Conservation (phyloP, 2,797 vertebrate species). For the Distichodus sexfasciatus region DNA sequence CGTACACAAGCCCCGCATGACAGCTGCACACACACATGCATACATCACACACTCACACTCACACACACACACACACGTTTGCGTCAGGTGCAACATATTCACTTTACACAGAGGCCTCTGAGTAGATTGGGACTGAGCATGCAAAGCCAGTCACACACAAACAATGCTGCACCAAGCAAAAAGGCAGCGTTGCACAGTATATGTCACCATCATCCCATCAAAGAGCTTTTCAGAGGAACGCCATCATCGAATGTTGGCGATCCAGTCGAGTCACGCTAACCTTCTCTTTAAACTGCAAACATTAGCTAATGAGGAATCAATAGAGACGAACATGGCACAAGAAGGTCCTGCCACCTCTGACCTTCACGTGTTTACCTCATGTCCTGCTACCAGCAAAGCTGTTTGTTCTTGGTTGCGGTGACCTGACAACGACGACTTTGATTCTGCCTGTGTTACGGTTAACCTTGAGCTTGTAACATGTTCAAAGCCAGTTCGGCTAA, state of each 20-base stretch:
- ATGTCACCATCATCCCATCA: background rate
- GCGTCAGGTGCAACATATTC: background rate
- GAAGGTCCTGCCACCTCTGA: constrained; percentile 11
- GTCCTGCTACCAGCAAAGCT: constrained; percentile 15
- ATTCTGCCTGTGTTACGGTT: background rate
- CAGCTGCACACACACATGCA: background rate
- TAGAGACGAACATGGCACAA: background rate
- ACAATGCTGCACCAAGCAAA: too few relatives aligned
- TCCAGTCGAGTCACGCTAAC: background rate
- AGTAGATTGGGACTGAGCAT: too few relatives aligned
- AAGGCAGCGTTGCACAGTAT: too few relatives aligned
- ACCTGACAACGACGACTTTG: constrained; percentile 19
- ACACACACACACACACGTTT: background rate
- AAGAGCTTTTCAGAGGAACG: background rate
- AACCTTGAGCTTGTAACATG: background rate
- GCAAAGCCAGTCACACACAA: too few relatives aligned
- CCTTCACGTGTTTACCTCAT: background rate
- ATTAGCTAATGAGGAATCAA: constrained; percentile 28
- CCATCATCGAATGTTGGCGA: background rate
- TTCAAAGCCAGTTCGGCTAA: background rate
- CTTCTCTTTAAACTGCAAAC: constrained; percentile 8
- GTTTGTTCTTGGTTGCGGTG: constrained; percentile 34
- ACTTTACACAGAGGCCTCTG: background rate
- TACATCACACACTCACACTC: background rate
- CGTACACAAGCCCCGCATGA: constrained; percentile 5